Percentiles rank a stretch among this genome's conserved stretches.
Evolutionary conservation across 2,113 vertebrate genomes (phyloP).

Genomic region (Dipodomys ordii): DNA sequence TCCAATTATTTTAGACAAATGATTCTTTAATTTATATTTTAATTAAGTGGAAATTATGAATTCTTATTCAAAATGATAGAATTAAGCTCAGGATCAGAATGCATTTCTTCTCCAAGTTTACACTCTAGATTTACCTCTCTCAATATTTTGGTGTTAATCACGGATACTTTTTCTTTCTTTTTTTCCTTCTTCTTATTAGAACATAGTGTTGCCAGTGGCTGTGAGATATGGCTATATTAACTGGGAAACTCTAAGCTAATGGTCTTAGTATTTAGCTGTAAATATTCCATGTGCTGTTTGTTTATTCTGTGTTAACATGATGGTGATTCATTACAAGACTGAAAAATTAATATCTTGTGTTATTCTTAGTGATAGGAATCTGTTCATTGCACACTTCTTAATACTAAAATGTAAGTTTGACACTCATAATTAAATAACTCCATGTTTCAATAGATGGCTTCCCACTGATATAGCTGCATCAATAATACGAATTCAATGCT

Average conservation of each 20-base stretch:
- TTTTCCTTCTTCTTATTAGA: not conserved
- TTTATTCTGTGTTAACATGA: conserved; percentile 32
- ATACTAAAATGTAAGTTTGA: not conserved
- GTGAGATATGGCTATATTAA: not conserved
- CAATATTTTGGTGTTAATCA: not conserved
- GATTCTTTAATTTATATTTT: conserved; percentile 47
- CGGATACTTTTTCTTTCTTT: not conserved
- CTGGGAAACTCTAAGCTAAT: not conserved
- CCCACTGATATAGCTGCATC: not conserved
- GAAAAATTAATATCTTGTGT: not conserved
- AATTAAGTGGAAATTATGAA: conserved; percentile 4
- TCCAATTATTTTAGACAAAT: conserved; percentile 58
- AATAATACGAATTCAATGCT: not conserved
- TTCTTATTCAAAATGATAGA: conserved; percentile 34
- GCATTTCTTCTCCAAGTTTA: not conserved
- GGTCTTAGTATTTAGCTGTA: not conserved
- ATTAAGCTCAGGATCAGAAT: not conserved
- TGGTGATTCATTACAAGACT: not conserved
- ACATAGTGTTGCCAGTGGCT: not conserved
- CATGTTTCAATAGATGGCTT: not conserved
- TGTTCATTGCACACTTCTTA: not conserved
- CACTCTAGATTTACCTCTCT: not conserved
- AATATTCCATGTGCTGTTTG: conserved; percentile 19
- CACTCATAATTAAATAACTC: not conserved
- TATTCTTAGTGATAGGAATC: not conserved